phyloP scores from a whole-genome alignment of 2,113 vertebrate species.

The Cervus canadensis region DNA sequence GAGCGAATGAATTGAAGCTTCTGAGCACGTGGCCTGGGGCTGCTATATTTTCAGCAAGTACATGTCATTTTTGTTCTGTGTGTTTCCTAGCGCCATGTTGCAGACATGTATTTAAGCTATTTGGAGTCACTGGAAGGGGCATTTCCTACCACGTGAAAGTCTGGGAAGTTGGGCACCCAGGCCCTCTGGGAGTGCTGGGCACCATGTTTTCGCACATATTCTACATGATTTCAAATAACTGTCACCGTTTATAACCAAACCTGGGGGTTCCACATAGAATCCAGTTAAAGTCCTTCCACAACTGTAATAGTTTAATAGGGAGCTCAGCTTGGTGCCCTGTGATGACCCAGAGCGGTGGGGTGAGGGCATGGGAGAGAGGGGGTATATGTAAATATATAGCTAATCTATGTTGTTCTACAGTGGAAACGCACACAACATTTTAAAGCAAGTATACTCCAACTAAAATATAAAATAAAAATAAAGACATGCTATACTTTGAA shows the following conservation, averaged over 20 bases:
- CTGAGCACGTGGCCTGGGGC: background rate
- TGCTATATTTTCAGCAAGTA: too few species aligned
- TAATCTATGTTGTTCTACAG: background rate
- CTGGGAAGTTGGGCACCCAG: background rate
- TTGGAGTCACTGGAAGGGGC: too few species aligned
- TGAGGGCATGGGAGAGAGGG: background rate
- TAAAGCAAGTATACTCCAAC: background rate
- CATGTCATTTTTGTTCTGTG: accelerated
- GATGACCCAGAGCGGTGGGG: background rate
- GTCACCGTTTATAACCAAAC: background rate
- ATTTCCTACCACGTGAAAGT: background rate
- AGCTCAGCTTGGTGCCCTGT: background rate
- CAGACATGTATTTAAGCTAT: accelerated
- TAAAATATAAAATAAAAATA: background rate
- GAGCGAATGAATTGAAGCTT: background rate
- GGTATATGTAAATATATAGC: accelerated
- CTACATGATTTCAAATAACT: too few species aligned
- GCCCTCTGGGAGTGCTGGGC: background rate
- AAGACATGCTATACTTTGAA: background rate
- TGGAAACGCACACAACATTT: background rate
- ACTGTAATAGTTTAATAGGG: background rate
- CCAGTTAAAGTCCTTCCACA: background rate
- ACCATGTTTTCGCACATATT: background rate
- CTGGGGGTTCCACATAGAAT: background rate
- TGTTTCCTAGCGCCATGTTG: background rate